Percentiles rank a stretch among this genome's conserved stretches.
These are phyloP conservation scores for Conomelus anceps DNA, from an alignment of 2,888 invertebrate genomes.

Conservation along the genomic window DNA sequence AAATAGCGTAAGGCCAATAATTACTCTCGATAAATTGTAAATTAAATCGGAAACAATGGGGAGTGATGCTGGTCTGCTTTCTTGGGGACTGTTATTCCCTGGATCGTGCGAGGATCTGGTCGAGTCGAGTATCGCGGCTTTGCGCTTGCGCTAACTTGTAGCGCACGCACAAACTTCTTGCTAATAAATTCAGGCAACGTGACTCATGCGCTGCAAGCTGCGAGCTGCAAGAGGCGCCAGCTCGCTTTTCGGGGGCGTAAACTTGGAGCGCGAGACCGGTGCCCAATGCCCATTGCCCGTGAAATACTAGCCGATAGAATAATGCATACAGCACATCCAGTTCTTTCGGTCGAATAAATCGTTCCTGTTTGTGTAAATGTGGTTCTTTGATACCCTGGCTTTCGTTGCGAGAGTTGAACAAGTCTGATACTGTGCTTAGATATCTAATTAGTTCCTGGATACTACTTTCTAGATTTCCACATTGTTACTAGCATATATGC, in stretches of 20 bases:
- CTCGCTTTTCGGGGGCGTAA: neutral
- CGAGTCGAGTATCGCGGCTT: neutral
- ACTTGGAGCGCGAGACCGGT: no score
- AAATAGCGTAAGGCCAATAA: constrained; percentile 4
- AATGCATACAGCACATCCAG: neutral
- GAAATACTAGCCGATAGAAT: neutral
- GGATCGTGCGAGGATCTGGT: neutral
- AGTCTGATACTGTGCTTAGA: no score
- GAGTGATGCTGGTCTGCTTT: neutral
- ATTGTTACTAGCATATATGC: no score
- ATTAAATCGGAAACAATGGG: constrained; percentile 9
- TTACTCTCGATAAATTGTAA: constrained; percentile 11
- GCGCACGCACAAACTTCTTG: neutral
- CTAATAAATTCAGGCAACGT: neutral
- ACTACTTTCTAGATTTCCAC: no score
- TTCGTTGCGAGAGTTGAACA: neutral
- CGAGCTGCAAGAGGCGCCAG: neutral
- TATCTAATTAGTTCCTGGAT: neutral
- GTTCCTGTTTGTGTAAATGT: neutral
- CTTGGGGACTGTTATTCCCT: neutral
- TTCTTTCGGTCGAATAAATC: neutral
- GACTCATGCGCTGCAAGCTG: neutral
- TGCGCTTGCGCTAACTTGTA: neutral
- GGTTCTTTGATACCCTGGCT: neutral
- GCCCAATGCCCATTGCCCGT: no score